phyloP scores from a whole-genome alignment of 2,888 invertebrate species.

The Coremacera marginata region DNA sequence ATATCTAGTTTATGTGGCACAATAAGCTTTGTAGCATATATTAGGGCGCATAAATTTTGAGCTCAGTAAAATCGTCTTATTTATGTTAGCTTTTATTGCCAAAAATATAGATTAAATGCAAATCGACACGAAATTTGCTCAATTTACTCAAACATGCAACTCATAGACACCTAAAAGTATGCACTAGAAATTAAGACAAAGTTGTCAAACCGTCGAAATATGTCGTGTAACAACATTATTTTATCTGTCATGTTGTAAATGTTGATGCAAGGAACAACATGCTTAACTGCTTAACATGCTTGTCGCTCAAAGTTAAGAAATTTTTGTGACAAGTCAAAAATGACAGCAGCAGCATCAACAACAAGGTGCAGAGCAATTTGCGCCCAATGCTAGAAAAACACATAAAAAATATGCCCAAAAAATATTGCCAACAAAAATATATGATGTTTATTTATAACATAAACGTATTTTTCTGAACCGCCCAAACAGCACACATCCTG shows the following conservation, averaged over 20 bases:
- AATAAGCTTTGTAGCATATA: not conserved
- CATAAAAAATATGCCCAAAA: not conserved
- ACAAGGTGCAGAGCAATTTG: not conserved
- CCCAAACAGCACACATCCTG: too few species aligned
- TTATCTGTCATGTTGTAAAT: too few species aligned
- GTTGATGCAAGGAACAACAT: too few species aligned
- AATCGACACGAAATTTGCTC: not conserved
- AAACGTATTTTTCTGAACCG: too few species aligned
- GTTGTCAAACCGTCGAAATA: too few species aligned
- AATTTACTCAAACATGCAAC: not conserved
- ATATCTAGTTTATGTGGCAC: too few species aligned
- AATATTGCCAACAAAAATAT: not conserved
- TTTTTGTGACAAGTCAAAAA: not conserved
- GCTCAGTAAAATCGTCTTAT: not conserved
- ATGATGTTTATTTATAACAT: too few species aligned
- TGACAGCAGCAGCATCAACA: conserved; percentile 7
- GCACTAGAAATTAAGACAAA: not conserved
- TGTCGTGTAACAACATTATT: too few species aligned
- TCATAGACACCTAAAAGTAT: conserved; percentile 14
- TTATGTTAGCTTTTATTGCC: not conserved
- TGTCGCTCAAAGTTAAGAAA: too few species aligned
- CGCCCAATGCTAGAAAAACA: not conserved
- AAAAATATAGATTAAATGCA: conserved; percentile 4
- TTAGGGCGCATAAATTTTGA: not conserved
- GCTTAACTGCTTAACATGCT: too few species aligned